Evolutionary conservation across 2,113 vertebrate species (phyloP).

Genomic region (Datnioides undecimradiatus): DNA sequence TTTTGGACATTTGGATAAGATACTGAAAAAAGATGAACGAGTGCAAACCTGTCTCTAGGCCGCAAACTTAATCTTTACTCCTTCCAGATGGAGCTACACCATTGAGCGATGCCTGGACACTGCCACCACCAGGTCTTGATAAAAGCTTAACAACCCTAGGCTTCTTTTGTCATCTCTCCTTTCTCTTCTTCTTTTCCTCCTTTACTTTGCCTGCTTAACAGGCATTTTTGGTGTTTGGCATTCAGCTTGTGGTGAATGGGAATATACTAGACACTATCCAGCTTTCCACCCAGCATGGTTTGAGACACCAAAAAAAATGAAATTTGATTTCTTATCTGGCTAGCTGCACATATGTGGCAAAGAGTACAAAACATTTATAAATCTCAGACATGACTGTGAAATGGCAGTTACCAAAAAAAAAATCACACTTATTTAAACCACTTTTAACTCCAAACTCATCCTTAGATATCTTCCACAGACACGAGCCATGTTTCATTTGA

Average conservation of each 20-base stretch:
- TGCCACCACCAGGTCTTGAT: background rate
- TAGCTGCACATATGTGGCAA: background rate
- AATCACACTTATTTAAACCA: background rate
- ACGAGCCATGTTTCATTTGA: constrained; percentile 6
- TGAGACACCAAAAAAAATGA: background rate
- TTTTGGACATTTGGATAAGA: too few species aligned
- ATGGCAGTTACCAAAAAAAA: constrained; percentile 1
- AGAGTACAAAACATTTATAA: background rate
- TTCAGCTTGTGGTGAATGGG: background rate
- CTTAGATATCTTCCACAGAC: constrained; percentile 23
- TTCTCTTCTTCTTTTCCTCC: background rate
- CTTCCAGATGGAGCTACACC: background rate
- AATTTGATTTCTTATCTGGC: constrained; percentile 1
- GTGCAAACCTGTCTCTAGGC: background rate
- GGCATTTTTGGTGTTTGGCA: background rate
- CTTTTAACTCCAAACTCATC: constrained; percentile 5
- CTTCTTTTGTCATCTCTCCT: background rate
- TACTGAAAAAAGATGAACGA: too few species aligned
- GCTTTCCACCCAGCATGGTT: background rate
- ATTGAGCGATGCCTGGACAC: background rate
- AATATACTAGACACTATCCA: background rate
- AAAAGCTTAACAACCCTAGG: background rate
- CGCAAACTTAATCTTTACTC: background rate
- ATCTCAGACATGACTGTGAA: constrained; percentile 1
- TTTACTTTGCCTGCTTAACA: background rate